Conservation (phyloP, 2,113 vertebrate genomes). For the Lanius collurio region DNA sequence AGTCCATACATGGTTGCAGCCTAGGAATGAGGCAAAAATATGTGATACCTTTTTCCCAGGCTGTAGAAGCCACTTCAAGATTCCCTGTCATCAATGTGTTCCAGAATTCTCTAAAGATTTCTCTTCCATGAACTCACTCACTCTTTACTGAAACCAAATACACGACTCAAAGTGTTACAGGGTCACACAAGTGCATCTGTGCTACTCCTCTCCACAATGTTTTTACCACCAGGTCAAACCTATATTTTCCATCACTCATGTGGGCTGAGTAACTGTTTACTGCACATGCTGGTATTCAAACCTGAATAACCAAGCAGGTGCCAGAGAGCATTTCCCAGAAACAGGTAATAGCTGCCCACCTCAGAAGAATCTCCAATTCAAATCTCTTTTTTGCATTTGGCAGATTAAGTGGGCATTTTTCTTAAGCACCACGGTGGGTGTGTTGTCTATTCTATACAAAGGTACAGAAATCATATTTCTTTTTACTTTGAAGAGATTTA, state of each 20-base stretch:
- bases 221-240: neutral
- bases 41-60: neutral
- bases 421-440: neutral
- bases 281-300: neutral
- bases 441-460: neutral
- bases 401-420: neutral
- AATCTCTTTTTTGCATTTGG: neutral
- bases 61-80: neutral
- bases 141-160: neutral
- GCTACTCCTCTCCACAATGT: neutral
- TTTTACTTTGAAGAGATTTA: neutral
- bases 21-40: neutral
- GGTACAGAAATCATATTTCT: neutral
- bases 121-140: neutral
- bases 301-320: neutral
- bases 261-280: neutral
- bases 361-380: neutral
- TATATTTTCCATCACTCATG: neutral
- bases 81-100: neutral
- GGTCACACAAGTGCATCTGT: neutral
- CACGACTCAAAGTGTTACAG: neutral
- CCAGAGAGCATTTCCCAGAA: neutral
- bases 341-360: neutral
- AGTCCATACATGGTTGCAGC: no score
- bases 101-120: neutral